phyloP scores from a whole-genome alignment of 2,888 invertebrate species.

The Frankliniella fusca region DNA sequence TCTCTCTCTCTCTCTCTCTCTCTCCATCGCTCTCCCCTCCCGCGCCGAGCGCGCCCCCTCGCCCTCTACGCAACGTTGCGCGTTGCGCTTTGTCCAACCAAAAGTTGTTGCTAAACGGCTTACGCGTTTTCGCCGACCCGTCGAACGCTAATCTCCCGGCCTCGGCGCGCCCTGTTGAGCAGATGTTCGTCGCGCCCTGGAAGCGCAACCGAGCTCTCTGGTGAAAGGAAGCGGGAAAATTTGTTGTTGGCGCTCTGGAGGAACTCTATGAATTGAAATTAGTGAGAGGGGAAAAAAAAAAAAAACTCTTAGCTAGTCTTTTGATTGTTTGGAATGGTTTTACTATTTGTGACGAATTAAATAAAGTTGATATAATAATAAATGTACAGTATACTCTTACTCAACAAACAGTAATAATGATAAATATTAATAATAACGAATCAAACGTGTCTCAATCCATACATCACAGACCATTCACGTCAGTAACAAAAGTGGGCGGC shows the following conservation, averaged over 20 bases:
- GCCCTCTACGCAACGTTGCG: background rate
- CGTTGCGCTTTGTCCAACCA: background rate
- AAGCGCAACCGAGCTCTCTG: background rate
- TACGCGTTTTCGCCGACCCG: slow-evolving; percentile 10
- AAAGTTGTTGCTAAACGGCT: slow-evolving; percentile 12
- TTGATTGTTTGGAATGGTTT: background rate
- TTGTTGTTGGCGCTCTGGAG: background rate
- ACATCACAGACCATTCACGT: slow-evolving; percentile 20
- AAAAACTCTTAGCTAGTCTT: background rate
- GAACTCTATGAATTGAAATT: background rate
- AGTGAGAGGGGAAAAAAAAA: background rate
- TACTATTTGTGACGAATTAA: background rate
- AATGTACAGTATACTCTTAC: background rate
- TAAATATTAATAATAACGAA: slow-evolving; percentile 11
- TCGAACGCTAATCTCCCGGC: background rate
- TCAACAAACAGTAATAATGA: slow-evolving; percentile 2
- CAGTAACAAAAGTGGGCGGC: background rate
- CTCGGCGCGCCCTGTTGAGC: background rate
- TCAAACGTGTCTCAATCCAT: background rate
- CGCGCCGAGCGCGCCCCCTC: background rate
- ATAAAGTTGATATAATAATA: background rate
- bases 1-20: background rate
- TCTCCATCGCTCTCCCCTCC: background rate
- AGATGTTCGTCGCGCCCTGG: background rate
- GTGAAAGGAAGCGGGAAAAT: background rate